phyloP scores from a whole-genome alignment of 2,113 vertebrate genomes.

The Sapayoa aenigma region DNA sequence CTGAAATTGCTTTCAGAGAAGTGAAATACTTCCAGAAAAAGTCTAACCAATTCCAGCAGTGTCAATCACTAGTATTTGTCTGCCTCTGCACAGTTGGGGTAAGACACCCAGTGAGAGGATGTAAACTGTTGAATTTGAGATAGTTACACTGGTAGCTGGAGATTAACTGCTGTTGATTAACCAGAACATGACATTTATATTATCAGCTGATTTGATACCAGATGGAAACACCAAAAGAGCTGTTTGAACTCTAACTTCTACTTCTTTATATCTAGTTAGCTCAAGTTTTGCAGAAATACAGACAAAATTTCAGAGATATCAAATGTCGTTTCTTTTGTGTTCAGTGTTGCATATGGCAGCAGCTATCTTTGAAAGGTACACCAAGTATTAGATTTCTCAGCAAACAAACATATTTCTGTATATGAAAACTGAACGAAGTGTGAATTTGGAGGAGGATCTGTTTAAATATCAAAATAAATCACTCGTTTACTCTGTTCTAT shows the following conservation, averaged over 20 bases:
- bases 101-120: not conserved
- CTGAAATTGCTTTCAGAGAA: not conserved
- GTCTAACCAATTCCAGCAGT: not conserved
- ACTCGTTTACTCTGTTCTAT: conserved; percentile 42
- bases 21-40: not conserved
- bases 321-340: not conserved
- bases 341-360: not conserved
- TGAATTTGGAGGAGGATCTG: not conserved
- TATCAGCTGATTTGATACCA: not conserved
- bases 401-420: not conserved
- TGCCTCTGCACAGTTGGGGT: not conserved
- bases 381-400: not conserved
- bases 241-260: not conserved
- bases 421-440: not conserved
- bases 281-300: not conserved
- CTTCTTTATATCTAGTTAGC: not conserved
- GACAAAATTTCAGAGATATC: not conserved
- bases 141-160: not conserved
- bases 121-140: not conserved
- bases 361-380: not conserved
- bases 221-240: not conserved
- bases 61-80: not conserved
- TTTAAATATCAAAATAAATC: conserved; percentile 13
- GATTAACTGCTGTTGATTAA: conserved; percentile 1
- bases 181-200: not conserved